phyloP scores from a whole-genome alignment of 2,888 invertebrate species.

The Nyleta sp. region DNA sequence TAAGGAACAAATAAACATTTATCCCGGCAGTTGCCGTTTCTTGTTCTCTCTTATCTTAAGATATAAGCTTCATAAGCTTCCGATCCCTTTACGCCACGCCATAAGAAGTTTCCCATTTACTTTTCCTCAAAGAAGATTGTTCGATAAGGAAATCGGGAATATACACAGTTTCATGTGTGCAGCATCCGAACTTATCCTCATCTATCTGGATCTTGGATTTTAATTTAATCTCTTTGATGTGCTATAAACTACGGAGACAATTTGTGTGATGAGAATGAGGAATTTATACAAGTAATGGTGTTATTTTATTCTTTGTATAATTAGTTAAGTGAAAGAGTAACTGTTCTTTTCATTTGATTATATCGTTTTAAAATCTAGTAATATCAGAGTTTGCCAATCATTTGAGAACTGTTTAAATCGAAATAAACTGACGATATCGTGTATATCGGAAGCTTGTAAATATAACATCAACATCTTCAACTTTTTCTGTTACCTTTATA shows the following conservation, averaged over 20 bases:
- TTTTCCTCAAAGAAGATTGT: constrained; percentile 48
- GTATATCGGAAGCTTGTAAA: too few relatives aligned
- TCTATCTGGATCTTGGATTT: constrained; percentile 37
- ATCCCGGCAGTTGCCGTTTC: constrained; percentile 38
- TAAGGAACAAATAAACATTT: constrained; percentile 56
- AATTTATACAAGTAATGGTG: not conserved
- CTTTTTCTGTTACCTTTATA: too few relatives aligned
- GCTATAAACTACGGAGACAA: too few relatives aligned
- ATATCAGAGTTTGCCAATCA: too few relatives aligned
- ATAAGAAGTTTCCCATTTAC: constrained; percentile 56
- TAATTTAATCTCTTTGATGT: constrained; percentile 47
- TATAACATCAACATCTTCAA: too few relatives aligned
- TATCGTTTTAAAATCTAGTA: too few relatives aligned
- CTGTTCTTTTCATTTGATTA: too few relatives aligned
- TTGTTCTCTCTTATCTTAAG: constrained; percentile 54
- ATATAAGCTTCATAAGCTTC: constrained; percentile 63
- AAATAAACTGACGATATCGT: too few relatives aligned
- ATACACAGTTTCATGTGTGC: constrained; percentile 43
- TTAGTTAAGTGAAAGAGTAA: too few relatives aligned
- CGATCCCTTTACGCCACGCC: constrained; percentile 50
- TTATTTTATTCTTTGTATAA: not conserved
- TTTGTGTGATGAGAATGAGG: too few relatives aligned
- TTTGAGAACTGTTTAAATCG: too few relatives aligned
- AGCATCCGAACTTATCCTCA: constrained; percentile 34
- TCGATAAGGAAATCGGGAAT: constrained; percentile 53